phyloP scores from a whole-genome alignment of 2,113 vertebrate species.

The Smithornis capensis region DNA sequence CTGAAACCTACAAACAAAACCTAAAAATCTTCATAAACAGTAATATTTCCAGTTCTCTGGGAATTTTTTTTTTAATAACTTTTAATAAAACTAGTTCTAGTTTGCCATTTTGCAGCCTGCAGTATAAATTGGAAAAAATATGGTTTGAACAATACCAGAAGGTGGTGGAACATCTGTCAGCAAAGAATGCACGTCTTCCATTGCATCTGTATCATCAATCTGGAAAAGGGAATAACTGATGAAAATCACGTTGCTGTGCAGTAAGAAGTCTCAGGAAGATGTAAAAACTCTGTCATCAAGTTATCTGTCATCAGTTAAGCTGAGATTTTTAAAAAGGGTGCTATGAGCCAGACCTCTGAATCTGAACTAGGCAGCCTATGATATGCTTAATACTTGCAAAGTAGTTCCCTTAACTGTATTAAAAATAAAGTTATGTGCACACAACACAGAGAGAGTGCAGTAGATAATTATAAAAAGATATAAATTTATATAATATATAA shows the following conservation, averaged over 20 bases:
- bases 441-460: background rate
- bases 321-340: background rate
- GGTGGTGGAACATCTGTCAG: constrained; percentile 89
- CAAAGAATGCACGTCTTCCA: constrained; percentile 95
- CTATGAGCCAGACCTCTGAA: background rate
- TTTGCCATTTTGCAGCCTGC: background rate
- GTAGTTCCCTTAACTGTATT: background rate
- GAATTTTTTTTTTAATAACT: background rate
- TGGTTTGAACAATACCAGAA: constrained; percentile 74
- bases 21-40: background rate
- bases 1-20: background rate
- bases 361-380: background rate
- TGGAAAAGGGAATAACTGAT: constrained; percentile 41
- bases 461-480: background rate
- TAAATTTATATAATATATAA: no score
- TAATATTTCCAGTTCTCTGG: background rate
- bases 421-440: background rate
- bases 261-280: background rate
- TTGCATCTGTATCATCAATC: constrained; percentile 97
- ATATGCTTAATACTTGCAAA: background rate
- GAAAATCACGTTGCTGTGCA: background rate
- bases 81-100: background rate
- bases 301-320: background rate
- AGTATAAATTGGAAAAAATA: background rate
- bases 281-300: background rate